Evolutionary conservation across 2,797 vertebrate genomes (phyloP), one percentile per base, ranked within the genome.

Genomic region (Fistularia tabacaria): DNA sequence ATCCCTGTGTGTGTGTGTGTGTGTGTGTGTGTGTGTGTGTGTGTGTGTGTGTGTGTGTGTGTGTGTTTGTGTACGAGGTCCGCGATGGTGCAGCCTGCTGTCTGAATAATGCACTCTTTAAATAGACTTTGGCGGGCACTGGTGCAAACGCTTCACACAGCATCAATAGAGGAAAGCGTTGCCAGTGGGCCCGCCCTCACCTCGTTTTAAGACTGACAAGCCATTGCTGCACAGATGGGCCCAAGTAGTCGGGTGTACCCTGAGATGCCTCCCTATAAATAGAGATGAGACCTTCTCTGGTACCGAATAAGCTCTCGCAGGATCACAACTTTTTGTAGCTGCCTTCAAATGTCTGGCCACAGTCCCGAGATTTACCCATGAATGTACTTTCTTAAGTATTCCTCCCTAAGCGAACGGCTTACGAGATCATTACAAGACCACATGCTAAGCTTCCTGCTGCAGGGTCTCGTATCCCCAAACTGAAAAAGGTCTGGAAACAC

Each of bases 401-500:
- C 65, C 57, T 57, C 53, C 49, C 47, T 41, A 14, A 58, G 58
- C 48, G 66, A 38, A 74, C 47, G 51, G 66, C 58, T 39, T 56
- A 55, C 40, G 41, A 49, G 62, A 59, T 66, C 62, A 59, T 39
- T 36, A 55, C 66, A 62, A 39, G 62, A 55, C 40, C 49, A 46
- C 54, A 52, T 53, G 49, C 63, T 54, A 43, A 14, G 48, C 49
- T 36, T 38, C 52, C 15, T 59, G 41, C 47, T 57, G 49, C 6
- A 8, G 43, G 46, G 43, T 45, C 48, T 47, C 13, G 12, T 49
- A 39, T 54, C 36, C 45, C 10, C 11, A 54, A 68, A 56, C 15
- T 63, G 40, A 9, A 49, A 36, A 25, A 25, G 44, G 59, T 47
- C 54, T 49, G 36, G 25, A 47, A 36, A 42, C 49, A 53, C 9